Base-by-base conservation (phyloP, 2,797 vertebrate species). In the Bryconaethiops microstoma region DNA sequence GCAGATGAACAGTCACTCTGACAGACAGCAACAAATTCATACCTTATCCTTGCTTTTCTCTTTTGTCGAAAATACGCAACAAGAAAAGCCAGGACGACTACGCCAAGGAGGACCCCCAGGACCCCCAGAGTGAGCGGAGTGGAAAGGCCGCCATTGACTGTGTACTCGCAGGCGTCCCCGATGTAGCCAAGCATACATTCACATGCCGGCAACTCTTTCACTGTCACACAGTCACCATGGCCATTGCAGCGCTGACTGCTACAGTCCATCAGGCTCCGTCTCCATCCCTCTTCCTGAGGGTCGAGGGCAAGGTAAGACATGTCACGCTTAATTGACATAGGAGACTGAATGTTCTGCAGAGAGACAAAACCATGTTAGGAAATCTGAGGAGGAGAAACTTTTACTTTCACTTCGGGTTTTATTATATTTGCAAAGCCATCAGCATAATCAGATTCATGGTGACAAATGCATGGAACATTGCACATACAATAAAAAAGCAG, bases 111-210 rank as follows among this genome's bases (percentile, higher is more conserved):
- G 77, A 93, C 74, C 0, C 76, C 86, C 0, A 95, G 45, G 4
- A 92, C 87, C 0, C 95, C 90, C 23, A 97, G 71, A 13, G 88
- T 88, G 0, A 96, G 81, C 0, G 95, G 94, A 1, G 94, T 2
- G 0, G 93, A 88, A 0, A 94, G 0, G 0, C 92, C 87, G 48
- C 91, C 89, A 6, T 88, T 93, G 52, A 93, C 88, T 0, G 91
- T 91, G 40, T 92, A 87, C 8, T 95, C 85, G 0, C 97, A 99
- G 86, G 74, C 89, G 10, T 94, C 76, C 0, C 96, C 96, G 0
- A 0, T 85, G 55, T 96, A 97, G 35, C 95, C 96, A 83, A 94
- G 83, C 1, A 87, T 39, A 0, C 97, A 98, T 9, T 92, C 86
- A 40, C 97, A 98, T 0, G 57, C 90, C 5, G 92, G 69, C 4